Percentiles rank a stretch among this genome's conserved stretches.
Conservation (phyloP, 2,113 vertebrate species). For the Lepidothrix coronata region DNA sequence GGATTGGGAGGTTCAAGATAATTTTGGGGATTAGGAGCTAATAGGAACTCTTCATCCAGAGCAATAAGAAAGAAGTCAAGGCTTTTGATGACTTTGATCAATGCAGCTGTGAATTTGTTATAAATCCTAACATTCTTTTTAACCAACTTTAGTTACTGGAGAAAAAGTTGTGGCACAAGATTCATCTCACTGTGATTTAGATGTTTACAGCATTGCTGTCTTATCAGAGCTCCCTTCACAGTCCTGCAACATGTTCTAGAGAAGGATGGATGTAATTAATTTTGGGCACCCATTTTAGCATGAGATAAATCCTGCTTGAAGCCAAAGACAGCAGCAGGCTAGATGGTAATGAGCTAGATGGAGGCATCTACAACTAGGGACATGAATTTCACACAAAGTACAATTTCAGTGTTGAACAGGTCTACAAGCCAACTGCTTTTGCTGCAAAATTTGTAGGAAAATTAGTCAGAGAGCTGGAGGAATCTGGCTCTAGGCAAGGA, state of each 20-base stretch:
- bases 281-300: neutral
- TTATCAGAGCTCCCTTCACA: neutral
- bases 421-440: slow-evolving; percentile 5
- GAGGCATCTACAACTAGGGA: neutral
- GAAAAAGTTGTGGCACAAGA: neutral
- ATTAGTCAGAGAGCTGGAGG: slow-evolving; percentile 29
- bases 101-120: neutral
- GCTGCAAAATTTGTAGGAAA: slow-evolving; percentile 33
- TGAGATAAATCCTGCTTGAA: neutral
- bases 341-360: neutral
- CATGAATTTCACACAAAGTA: neutral
- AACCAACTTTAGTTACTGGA: neutral
- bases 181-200: neutral
- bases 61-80: neutral
- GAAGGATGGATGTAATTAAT: neutral
- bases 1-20: neutral
- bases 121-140: neutral
- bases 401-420: neutral
- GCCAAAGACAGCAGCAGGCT: neutral
- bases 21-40: neutral
- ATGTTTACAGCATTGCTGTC: neutral
- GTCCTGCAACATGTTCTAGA: accelerated
- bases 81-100: neutral
- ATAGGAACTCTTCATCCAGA: neutral
- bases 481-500: neutral